Conservation (phyloP, 2,888 invertebrate species). For the Eutolmus rufibarbis region DNA sequence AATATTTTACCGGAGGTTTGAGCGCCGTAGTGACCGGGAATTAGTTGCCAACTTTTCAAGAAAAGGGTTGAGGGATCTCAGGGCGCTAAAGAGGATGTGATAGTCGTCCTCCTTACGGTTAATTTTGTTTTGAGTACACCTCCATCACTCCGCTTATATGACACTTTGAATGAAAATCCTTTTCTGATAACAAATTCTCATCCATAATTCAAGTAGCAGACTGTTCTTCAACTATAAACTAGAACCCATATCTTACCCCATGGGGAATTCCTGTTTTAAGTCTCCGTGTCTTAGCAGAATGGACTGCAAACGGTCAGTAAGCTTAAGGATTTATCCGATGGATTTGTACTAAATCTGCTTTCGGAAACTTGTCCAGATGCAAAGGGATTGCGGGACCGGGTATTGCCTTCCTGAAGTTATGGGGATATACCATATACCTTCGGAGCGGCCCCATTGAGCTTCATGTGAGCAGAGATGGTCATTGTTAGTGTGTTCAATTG, state of each 20-base stretch:
- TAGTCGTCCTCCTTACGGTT: conserved; percentile 37
- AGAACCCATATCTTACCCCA: conserved; percentile 42
- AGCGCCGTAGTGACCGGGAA: conserved; percentile 44
- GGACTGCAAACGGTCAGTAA: conserved; percentile 50
- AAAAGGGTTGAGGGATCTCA: conserved; percentile 43
- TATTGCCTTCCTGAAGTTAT: conserved; percentile 33
- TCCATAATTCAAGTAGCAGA: conserved; percentile 46
- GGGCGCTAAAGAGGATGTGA: conserved; percentile 37
- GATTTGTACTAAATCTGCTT: conserved; percentile 51
- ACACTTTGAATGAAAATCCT: conserved; percentile 47
- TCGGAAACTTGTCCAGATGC: conserved; percentile 47
- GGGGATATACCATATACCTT: background rate
- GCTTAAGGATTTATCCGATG: conserved; percentile 51
- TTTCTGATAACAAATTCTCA: conserved; percentile 49
- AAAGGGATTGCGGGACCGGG: conserved; percentile 37
- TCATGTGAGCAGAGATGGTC: conserved; percentile 20
- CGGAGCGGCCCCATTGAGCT: background rate
- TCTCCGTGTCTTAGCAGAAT: conserved; percentile 55
- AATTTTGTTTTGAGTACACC: conserved; percentile 47
- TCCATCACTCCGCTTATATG: conserved; percentile 41
- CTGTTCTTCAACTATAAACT: conserved; percentile 39
- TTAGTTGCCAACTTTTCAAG: conserved; percentile 42
- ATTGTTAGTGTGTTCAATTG: conserved; percentile 37
- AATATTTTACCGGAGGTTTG: conserved; percentile 47
- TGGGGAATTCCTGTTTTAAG: conserved; percentile 48